phyloP scores from a whole-genome alignment of 2,797 vertebrate species.

The Fistularia commersonii region DNA sequence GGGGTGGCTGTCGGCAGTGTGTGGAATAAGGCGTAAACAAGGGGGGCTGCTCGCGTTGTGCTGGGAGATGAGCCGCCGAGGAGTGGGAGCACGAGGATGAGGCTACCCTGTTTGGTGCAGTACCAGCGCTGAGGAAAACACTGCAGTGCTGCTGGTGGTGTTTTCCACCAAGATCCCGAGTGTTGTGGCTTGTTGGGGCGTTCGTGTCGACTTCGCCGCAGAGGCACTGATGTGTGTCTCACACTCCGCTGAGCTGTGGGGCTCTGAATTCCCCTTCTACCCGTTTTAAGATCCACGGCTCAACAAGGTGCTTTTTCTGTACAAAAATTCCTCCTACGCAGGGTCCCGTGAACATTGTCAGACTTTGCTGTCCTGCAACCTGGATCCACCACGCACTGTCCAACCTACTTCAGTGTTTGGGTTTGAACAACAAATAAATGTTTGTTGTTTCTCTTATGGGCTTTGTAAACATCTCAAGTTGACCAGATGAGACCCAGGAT shows the following conservation, averaged over 20 bases:
- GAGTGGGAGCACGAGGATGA: conserved; percentile 49
- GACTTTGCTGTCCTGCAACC: too few species aligned
- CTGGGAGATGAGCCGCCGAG: conserved; percentile 29
- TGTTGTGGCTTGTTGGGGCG: conserved; percentile 65
- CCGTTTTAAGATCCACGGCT: too few species aligned
- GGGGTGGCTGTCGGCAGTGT: too few species aligned
- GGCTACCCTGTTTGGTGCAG: conserved; percentile 74
- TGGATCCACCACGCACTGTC: too few species aligned
- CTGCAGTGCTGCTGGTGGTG: conserved; percentile 77
- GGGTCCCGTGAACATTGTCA: too few species aligned
- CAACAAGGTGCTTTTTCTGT: too few species aligned
- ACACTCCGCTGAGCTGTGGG: conserved; percentile 35
- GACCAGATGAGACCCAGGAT: too few species aligned
- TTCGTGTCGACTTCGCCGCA: conserved; percentile 72
- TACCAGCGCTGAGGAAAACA: conserved; percentile 70
- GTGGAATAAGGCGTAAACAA: conserved; percentile 14
- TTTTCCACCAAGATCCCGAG: conserved; percentile 68
- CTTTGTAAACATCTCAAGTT: too few species aligned
- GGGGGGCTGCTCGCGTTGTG: conserved; percentile 12
- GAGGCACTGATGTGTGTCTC: conserved; percentile 63
- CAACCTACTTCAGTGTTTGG: too few species aligned
- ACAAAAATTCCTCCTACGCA: too few species aligned
- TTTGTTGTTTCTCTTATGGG: too few species aligned
- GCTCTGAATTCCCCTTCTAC: conserved; percentile 28
- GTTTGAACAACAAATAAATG: too few species aligned